phyloP scores from a whole-genome alignment of 2,797 vertebrate species.

The Falco rusticolus region DNA sequence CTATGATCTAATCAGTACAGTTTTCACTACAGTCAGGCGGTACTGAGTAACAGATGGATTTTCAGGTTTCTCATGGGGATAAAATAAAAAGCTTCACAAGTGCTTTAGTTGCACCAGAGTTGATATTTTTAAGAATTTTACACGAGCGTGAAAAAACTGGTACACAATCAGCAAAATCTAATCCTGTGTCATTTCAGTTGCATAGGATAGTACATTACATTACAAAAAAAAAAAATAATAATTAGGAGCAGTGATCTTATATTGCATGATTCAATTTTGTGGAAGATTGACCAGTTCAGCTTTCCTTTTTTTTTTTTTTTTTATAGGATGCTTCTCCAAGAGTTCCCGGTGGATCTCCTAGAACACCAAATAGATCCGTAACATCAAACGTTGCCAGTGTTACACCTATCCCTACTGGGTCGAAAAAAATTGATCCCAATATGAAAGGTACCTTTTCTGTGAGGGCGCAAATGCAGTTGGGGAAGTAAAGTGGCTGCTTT shows the following conservation, averaged over 20 bases:
- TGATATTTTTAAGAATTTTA: neutral
- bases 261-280: neutral
- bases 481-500: neutral
- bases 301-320: neutral
- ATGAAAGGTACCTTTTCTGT: constrained; percentile 84
- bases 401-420: constrained; percentile 93
- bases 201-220: neutral
- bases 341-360: constrained; percentile 94
- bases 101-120: neutral
- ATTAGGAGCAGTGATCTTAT: neutral
- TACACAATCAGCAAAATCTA: neutral
- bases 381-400: constrained; percentile 94
- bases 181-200: neutral
- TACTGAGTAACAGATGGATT: neutral
- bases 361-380: constrained; percentile 94
- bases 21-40: neutral
- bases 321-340: constrained; percentile 90
- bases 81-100: neutral
- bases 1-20: neutral
- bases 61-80: neutral
- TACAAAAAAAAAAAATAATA: neutral
- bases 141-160: neutral
- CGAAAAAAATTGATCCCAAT: constrained; percentile 89
- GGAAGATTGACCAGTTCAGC: neutral
- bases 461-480: neutral